phyloP scores from a whole-genome alignment of 2,888 invertebrate genomes.

The Drosophila anomalata region DNA sequence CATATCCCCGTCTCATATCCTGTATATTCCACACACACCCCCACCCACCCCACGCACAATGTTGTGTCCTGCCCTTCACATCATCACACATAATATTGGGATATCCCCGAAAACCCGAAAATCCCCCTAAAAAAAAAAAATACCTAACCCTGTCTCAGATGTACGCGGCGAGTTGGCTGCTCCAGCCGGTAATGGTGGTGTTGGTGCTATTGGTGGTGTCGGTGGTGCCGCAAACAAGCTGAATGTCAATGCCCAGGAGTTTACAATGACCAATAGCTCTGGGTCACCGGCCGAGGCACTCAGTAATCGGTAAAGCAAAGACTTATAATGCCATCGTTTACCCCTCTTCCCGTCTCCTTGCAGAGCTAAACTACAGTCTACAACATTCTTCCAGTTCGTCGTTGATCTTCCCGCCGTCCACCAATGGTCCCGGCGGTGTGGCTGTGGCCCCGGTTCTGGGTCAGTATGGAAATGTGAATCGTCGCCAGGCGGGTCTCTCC shows the following conservation, averaged over 20 bases:
- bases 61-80: slow-evolving; percentile 27
- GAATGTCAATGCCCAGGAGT: slow-evolving; percentile 95
- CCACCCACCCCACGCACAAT: slow-evolving; percentile 17
- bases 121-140: slow-evolving; percentile 7
- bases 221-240: slow-evolving; percentile 86
- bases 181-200: slow-evolving; percentile 42
- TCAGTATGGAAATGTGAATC: slow-evolving; percentile 81
- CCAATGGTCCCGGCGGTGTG: slow-evolving; percentile 84
- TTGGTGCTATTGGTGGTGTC: slow-evolving; percentile 33
- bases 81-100: slow-evolving; percentile 22
- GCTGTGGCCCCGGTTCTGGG: slow-evolving; percentile 85
- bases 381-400: slow-evolving; percentile 84
- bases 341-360: slow-evolving; percentile 76
- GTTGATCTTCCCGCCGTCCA: slow-evolving; percentile 76
- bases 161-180: slow-evolving; percentile 67
- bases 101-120: neutral
- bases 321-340: slow-evolving; percentile 66
- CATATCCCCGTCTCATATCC: slow-evolving; percentile 53
- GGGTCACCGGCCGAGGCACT: slow-evolving; percentile 72
- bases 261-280: slow-evolving; percentile 87
- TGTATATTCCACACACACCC: slow-evolving; percentile 22
- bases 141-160: slow-evolving; percentile 56
- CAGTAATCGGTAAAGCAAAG: slow-evolving; percentile 80
- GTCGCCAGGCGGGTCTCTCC: slow-evolving; percentile 83
- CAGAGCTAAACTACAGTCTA: slow-evolving; percentile 84